These are phyloP conservation scores for Poeciliopsis gracilis DNA, from an alignment of 2,797 vertebrate species.

Conservation along the genomic window DNA sequence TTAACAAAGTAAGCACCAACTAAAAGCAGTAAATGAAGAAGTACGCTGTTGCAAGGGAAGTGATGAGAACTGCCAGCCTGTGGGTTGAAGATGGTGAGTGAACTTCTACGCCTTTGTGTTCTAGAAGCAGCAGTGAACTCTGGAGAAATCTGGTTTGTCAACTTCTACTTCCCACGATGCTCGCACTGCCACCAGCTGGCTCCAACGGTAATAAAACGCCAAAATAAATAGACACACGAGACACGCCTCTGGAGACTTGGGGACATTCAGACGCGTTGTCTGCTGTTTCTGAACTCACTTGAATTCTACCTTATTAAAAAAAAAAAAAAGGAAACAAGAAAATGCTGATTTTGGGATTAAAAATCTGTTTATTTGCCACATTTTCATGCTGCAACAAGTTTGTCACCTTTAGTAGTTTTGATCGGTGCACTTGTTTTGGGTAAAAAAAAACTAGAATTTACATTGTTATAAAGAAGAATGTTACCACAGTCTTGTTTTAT, in stretches of 20 bases:
- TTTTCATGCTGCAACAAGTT: not conserved
- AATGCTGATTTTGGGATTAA: not conserved
- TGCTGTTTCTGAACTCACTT: not conserved
- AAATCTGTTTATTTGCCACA: not conserved
- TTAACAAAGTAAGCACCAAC: not conserved
- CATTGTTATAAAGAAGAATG: not conserved
- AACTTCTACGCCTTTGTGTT: conserved; percentile 39
- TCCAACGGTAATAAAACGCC: conserved; percentile 83
- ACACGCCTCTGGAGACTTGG: not conserved
- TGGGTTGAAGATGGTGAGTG: not conserved
- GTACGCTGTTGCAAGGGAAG: not conserved
- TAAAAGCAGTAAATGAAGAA: not conserved
- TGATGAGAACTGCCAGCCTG: not conserved
- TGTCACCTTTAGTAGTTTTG: not conserved
- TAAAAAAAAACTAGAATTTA: not conserved
- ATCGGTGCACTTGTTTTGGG: not conserved
- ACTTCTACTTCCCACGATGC: conserved; percentile 96
- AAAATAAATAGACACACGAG: not conserved
- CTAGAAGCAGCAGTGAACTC: conserved; percentile 94
- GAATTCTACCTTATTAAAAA: too few relatives aligned
- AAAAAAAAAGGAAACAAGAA: not conserved
- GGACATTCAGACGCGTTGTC: not conserved
- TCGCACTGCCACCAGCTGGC: conserved; percentile 97
- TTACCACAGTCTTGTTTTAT: not conserved
- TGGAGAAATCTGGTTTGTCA: conserved; percentile 98